These are phyloP conservation scores for Papilio gigon DNA, from an alignment of 2,888 invertebrate genomes.

Conservation along the genomic window DNA sequence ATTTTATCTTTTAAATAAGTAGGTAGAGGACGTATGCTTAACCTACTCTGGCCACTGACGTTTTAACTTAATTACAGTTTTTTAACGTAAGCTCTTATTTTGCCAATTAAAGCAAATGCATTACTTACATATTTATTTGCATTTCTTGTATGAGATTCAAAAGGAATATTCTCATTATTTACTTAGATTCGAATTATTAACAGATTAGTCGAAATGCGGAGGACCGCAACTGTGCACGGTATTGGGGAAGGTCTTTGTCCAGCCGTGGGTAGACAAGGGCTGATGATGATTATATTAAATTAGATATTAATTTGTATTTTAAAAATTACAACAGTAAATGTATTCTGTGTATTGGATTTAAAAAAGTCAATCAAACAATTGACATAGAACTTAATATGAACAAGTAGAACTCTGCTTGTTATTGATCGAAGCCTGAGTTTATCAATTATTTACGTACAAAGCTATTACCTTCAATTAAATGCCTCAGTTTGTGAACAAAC, in stretches of 20 bases:
- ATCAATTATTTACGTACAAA: constrained; percentile 5
- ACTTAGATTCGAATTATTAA: too few species aligned
- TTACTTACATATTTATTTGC: too few species aligned
- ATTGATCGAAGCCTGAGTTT: not conserved
- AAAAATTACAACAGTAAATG: too few species aligned
- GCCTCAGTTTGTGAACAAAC: not conserved
- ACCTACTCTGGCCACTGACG: not conserved
- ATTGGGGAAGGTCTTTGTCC: too few species aligned
- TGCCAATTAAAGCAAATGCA: constrained; percentile 1
- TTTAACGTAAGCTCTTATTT: not conserved
- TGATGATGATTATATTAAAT: too few species aligned
- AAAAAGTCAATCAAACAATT: not conserved
- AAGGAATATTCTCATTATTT: not conserved
- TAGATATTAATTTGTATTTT: too few species aligned
- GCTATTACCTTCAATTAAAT: constrained; percentile 9
- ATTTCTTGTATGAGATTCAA: not conserved
- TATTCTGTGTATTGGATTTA: not conserved
- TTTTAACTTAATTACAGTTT: not conserved
- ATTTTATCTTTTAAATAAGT: not conserved
- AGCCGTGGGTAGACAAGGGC: too few species aligned
- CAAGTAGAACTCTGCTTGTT: too few species aligned
- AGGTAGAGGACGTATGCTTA: constrained; percentile 3
- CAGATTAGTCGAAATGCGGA: too few species aligned
- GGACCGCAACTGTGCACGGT: too few species aligned
- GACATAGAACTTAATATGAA: too few species aligned